Conservation (phyloP, 2,113 vertebrate species). For the Nibea coibor region DNA sequence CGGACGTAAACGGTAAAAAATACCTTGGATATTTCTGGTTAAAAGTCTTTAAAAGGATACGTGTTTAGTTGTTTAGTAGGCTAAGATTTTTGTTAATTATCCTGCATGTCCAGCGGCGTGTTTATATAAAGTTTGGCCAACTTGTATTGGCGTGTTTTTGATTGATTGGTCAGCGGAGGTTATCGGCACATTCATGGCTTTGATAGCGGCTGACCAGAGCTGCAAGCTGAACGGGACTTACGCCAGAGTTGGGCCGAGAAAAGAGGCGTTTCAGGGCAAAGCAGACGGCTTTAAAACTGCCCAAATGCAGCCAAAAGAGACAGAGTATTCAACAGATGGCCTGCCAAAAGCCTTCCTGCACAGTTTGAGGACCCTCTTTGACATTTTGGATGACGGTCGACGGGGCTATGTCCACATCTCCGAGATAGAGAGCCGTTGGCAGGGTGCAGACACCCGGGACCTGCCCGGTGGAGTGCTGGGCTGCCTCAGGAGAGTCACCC, state of each 20-base stretch:
- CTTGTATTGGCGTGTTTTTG: conserved; percentile 21
- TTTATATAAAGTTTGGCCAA: background rate
- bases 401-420: conserved; percentile 92
- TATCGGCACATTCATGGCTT: conserved; percentile 76
- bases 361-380: conserved; percentile 93
- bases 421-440: conserved; percentile 97
- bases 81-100: rapidly evolving
- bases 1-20: background rate
- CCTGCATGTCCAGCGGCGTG: background rate
- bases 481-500: conserved; percentile 88
- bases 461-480: conserved; percentile 90
- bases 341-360: conserved; percentile 92
- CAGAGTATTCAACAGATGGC: conserved; percentile 83
- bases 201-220: conserved; percentile 74
- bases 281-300: conserved; percentile 21
- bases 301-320: conserved; percentile 74
- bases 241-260: conserved; percentile 57
- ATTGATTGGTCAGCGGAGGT: conserved; percentile 7
- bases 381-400: conserved; percentile 92
- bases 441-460: conserved; percentile 87
- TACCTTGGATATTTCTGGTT: background rate
- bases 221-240: conserved; percentile 72
- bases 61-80: background rate
- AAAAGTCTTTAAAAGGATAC: background rate
- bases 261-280: conserved; percentile 46